Conservation (phyloP, 2,888 invertebrate species). For the Stenodema calcarata region DNA sequence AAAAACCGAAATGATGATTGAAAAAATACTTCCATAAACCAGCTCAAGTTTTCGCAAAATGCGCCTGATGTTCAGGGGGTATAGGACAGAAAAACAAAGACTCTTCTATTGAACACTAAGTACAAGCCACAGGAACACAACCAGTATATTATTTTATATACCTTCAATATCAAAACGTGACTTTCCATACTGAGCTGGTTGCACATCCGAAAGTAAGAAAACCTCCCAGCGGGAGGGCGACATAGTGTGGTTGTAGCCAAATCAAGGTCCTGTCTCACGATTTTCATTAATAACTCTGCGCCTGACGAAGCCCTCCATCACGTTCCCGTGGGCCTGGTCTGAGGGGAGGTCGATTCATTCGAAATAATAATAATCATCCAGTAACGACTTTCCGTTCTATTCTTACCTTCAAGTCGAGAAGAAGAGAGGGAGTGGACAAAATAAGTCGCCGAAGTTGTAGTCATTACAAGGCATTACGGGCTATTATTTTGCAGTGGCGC, state of each 20-base stretch:
- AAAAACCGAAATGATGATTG: no score
- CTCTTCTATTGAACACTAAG: no score
- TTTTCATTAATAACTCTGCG: conserved; percentile 14
- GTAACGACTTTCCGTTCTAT: not conserved
- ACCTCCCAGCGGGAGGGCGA: not conserved
- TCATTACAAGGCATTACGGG: no score
- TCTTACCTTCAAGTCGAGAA: not conserved
- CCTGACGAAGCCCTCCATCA: not conserved
- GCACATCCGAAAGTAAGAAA: not conserved
- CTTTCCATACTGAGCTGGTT: not conserved
- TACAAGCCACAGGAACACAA: no score
- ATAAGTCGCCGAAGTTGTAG: no score
- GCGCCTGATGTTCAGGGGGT: no score
- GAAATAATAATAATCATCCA: not conserved
- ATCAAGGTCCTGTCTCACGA: conserved; percentile 7
- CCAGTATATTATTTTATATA: no score
- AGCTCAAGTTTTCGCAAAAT: no score
- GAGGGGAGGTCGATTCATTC: not conserved
- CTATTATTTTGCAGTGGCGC: no score
- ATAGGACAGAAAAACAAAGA: no score
- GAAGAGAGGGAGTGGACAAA: not conserved
- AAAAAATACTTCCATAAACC: no score
- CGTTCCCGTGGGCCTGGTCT: not conserved
- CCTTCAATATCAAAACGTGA: not conserved
- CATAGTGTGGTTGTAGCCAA: not conserved